A percentile compares a stretch with the other conserved stretches of the same genome.
Evolutionary conservation across 2,113 vertebrate species (phyloP).

Genomic region (Otis tarda): DNA sequence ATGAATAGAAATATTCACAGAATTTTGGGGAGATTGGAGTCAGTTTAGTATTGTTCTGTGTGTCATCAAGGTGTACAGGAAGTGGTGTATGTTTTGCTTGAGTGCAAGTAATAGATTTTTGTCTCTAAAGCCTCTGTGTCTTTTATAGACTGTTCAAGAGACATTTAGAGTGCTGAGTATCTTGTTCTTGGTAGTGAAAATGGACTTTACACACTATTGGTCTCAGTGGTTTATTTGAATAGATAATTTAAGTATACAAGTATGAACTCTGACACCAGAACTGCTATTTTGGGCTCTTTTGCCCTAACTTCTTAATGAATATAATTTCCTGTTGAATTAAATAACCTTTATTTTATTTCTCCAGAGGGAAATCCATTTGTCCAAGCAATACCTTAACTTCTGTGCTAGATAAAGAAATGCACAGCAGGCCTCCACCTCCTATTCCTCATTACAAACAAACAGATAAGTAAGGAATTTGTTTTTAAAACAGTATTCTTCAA

Average conservation of each 20-base stretch:
- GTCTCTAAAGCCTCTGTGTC: not conserved
- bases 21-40: not conserved
- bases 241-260: not conserved
- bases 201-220: not conserved
- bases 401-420: conserved; percentile 88
- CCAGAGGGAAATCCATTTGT: conserved; percentile 90
- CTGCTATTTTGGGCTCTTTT: not conserved
- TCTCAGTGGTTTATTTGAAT: not conserved
- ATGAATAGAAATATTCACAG: not conserved
- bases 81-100: not conserved
- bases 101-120: not conserved
- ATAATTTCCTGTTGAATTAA: not conserved
- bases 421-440: conserved; percentile 85
- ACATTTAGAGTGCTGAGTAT: not conserved
- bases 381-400: conserved; percentile 85
- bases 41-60: not conserved
- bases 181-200: not conserved
- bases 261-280: not conserved
- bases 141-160: not conserved
- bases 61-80: not conserved
- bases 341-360: conserved; percentile 50
- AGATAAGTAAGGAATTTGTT: conserved; percentile 83
- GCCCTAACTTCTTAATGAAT: not conserved
- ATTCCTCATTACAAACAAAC: conserved; percentile 91
- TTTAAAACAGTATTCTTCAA: not conserved